Evolutionary conservation across 2,888 invertebrate species (phyloP), one percentile per base, ranked within the genome.

Genomic region (Lepidochrysops patricia): DNA sequence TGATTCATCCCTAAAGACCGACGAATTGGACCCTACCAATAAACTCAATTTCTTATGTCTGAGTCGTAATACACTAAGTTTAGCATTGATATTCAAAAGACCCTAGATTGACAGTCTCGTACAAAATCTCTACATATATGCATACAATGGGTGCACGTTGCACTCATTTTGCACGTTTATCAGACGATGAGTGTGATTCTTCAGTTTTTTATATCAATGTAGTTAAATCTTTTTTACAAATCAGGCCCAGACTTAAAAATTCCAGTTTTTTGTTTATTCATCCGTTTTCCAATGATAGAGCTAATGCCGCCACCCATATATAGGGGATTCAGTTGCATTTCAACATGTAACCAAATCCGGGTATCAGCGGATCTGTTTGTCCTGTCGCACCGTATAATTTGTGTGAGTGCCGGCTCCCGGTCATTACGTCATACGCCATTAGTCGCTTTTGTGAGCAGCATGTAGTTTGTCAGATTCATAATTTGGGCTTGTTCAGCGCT

Each of bases 351-450:
- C 52, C 25, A 52, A 52, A 50, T 34, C 50, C 34, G 1, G 58
- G 26, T 50, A 59, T 59, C 58, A 35, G 50, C 58, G 35, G 52
- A 59, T 59, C 58, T 50, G 58, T 59, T 59, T 59, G 58, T 59
- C 26, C 58, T 25, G 52, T 50, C 52, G 52, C 52, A 23, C 35
- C 62, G 60, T 63, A 67, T 66, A 67, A 70, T 70, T 68, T 68
- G 60, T 65, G 61, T 66, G 68, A 71, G 71, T 69, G 72, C 66
- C 64, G 62, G 59, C 57, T 54, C 60, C 35, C 35, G 50, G 13
- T 59, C 49, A 50, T 35, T 29, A 50, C 50, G 13, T 15, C 9
- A 35, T 59, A 52, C 32, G 35, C 50, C 58, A 58, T 58, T 58
- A 58, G 50, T 12, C 34, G 58, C 58, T 50, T 58, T 58, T 58